Evolutionary conservation across 2,113 vertebrate genomes (phyloP), one percentile per base, ranked within the genome.

Genomic region (Malurus cyaneus): DNA sequence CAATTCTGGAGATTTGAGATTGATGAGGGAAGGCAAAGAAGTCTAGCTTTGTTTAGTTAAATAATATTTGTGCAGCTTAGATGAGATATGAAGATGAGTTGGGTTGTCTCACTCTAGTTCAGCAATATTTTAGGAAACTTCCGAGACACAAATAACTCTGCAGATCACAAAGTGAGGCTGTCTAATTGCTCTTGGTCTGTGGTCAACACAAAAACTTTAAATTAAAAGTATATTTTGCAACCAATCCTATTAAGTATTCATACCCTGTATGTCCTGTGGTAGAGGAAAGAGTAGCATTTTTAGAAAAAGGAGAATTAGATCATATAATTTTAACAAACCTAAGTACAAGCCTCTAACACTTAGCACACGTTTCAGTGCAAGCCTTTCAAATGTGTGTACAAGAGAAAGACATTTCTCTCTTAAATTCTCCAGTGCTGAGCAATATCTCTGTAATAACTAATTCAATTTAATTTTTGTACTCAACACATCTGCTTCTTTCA

Each of bases 401-500:
- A 60, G 79, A 80, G 41, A 53, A 57, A 76, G 49, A 15, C 12
- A 7, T 56, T 81, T 91, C 59, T 69, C 29, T 92, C 32, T 80
- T 59, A 64, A 86, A 66, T 80, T 80, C 41, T 50, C 23, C n/a
- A 20, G 18, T 74, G 19, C 71, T 39, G 20, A 67, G 42, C 53
- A 60, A 4, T 88, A 50, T 67, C 72, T 93, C 60, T 92, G 42
- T 69, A 83, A 70, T 86, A 96, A 85, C 59, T 86, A 94, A 80
- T 67, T 88, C 8, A 60, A 9, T 69, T 80, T 77, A 29, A 19
- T 80, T 92, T 92, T 84, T 90, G 56, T 67, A 69, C 57, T 90
- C 21, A 57, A 85, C 69, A 87, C 95, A 96, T 95, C 92, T 96
- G 92, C 89, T 92, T 94, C 85, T 94, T 94, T 95, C 89, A 61